These are phyloP conservation scores for Peromyscus californicus DNA, from an alignment of 2,113 vertebrate genomes.

Conservation along the genomic window DNA sequence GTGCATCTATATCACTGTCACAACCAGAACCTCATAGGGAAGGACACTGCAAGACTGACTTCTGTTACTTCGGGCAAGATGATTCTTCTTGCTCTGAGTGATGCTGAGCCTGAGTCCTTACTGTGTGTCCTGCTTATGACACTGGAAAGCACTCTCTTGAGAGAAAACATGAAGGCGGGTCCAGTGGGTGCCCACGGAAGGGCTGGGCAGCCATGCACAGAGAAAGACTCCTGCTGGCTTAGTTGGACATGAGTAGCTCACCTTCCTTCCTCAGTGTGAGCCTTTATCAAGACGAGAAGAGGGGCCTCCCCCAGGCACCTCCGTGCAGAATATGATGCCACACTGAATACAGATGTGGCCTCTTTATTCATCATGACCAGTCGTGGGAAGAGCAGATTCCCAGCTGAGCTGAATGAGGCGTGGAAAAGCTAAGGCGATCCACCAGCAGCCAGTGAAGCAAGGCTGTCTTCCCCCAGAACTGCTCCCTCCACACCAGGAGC, in stretches of 20 bases:
- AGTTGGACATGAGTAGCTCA: background rate
- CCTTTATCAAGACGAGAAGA: background rate
- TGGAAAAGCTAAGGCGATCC: background rate
- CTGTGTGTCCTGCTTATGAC: background rate
- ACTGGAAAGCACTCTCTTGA: background rate
- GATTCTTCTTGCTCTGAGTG: background rate
- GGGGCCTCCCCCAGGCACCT: background rate
- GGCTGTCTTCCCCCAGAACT: background rate
- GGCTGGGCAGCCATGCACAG: background rate
- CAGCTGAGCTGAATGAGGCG: background rate
- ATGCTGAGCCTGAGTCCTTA: background rate
- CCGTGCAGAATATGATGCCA: background rate
- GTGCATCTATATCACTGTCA: background rate
- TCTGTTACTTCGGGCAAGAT: background rate
- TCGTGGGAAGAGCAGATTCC: background rate
- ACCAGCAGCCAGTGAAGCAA: background rate
- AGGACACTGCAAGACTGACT: background rate
- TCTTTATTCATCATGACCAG: background rate
- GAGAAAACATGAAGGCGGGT: background rate
- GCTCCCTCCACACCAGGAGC: background rate
- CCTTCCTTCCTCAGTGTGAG: background rate
- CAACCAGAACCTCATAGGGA: background rate
- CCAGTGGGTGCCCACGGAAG: background rate
- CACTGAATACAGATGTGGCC: rapidly evolving
- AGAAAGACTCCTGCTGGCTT: background rate